phyloP scores from a whole-genome alignment of 2,113 vertebrate genomes.

The Catharus fuscescens region DNA sequence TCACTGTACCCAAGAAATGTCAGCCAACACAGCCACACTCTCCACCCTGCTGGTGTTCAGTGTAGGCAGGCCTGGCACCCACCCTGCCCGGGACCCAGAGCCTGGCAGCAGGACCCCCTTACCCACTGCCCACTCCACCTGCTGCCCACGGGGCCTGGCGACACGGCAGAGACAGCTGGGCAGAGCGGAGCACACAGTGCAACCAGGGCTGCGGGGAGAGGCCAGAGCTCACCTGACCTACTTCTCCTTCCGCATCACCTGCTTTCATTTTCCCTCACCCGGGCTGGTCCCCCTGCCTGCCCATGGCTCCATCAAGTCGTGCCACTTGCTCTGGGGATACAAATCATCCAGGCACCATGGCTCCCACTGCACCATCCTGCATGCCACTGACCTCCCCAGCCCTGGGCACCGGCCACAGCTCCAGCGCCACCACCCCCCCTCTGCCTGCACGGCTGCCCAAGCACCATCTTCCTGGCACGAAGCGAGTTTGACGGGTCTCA shows the following conservation, averaged over 20 bases:
- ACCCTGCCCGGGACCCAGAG: neutral
- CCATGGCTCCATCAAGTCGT: neutral
- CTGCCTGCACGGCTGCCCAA: neutral
- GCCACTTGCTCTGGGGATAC: neutral
- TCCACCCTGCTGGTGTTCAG: no score
- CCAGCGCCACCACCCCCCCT: neutral
- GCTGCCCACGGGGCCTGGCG: neutral
- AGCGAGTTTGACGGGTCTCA: constrained; percentile 54
- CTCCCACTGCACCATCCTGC: neutral
- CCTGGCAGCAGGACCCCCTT: neutral
- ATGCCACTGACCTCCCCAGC: neutral
- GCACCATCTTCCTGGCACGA: constrained; percentile 22
- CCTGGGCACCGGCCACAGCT: neutral
- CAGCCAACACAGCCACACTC: neutral
- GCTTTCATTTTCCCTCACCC: constrained; percentile 58
- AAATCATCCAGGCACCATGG: neutral
- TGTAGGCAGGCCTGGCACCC: neutral
- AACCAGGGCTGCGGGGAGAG: constrained; percentile 39
- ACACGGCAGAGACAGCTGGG: neutral
- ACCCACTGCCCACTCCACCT: neutral
- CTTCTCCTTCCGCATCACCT: constrained; percentile 69
- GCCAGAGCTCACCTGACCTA: constrained; percentile 61
- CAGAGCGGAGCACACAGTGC: neutral
- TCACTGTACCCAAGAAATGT: rapidly evolving
- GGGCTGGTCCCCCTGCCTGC: neutral